phyloP scores from a whole-genome alignment of 2,113 vertebrate species.

The Bufo gargarizans region DNA sequence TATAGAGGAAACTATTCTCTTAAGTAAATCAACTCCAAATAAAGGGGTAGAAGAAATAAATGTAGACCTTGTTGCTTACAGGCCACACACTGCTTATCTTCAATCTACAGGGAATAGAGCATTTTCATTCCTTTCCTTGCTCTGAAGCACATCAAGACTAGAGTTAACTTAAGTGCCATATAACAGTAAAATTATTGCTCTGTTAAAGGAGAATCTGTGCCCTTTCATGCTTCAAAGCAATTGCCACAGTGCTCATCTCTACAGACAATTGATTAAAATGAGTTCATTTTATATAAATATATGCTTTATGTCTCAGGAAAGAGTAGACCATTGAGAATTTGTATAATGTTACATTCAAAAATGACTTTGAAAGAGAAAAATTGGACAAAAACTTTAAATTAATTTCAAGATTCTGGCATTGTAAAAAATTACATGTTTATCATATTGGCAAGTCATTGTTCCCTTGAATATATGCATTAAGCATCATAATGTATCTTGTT shows the following conservation, averaged over 20 bases:
- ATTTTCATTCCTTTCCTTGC: slow-evolving; percentile 27
- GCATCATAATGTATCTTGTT: neutral
- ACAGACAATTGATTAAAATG: slow-evolving; percentile 41
- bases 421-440: neutral
- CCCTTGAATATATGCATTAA: neutral
- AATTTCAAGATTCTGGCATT: neutral
- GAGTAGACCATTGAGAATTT: neutral
- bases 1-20: slow-evolving; percentile 33
- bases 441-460: neutral
- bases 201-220: slow-evolving; percentile 52
- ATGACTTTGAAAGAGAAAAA: neutral
- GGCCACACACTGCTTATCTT: slow-evolving; percentile 35
- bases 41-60: slow-evolving; percentile 30
- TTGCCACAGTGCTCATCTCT: neutral
- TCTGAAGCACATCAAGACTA: slow-evolving; percentile 14
- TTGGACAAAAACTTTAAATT: neutral
- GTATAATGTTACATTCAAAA: neutral
- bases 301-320: slow-evolving; percentile 9
- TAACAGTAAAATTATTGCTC: slow-evolving; percentile 49
- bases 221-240: slow-evolving; percentile 40
- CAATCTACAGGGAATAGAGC: neutral
- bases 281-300: slow-evolving; percentile 27
- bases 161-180: slow-evolving; percentile 34
- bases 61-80: slow-evolving; percentile 20
- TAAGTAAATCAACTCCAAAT: slow-evolving; percentile 19